Base-by-base conservation (phyloP, 2,113 vertebrate genomes). In the Cebidichthys violaceus region DNA sequence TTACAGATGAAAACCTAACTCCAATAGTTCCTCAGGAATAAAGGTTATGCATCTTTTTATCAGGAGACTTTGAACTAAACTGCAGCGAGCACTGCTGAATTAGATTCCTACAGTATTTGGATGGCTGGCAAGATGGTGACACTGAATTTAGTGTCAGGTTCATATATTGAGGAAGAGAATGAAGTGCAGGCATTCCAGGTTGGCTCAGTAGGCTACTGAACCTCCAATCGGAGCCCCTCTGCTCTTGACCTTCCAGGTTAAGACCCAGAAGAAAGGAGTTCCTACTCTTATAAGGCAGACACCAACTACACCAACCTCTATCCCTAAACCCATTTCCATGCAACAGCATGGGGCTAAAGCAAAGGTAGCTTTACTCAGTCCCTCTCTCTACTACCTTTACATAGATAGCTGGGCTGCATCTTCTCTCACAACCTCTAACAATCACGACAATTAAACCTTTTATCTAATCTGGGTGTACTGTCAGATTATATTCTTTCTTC, bases 181-280 rank as follows among this genome's bases (percentile, higher is more conserved):
- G 14, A 69, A 62, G 15, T 29, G 35, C 14, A 9, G 50, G 8
- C 18, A 2, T 61, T 66, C 61, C 41, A 45, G 6, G 24, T 14
- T 50, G 33, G 20, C 18, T 15, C 3, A 50, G 37, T 52, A 22
- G 47, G 43, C 67, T 22, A 37, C 69, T 39, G 22, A 77, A 74
- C 22, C 29, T 77, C 22, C 75, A 89, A 64, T 89, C 81, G 76
- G 86, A 89, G 70, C 52, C 50, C 37, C 24, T 90, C 41, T 91
- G 65, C 81, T 92, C 79, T 94, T 82, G 83, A 91, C 90, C 73
- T 86, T 88, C n/a, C 92, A 94, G 92, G 91, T 92, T 82, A 89
- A 86, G 62, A 90, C 29, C 79, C 50, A 77, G 87, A 93, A 90
- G 93, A 93, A 91, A 88, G 82, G 67, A 11, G 43, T 89, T 74